Evolutionary conservation across 2,888 invertebrate genomes (phyloP).

Genomic region (Augochlorella aurata): DNA sequence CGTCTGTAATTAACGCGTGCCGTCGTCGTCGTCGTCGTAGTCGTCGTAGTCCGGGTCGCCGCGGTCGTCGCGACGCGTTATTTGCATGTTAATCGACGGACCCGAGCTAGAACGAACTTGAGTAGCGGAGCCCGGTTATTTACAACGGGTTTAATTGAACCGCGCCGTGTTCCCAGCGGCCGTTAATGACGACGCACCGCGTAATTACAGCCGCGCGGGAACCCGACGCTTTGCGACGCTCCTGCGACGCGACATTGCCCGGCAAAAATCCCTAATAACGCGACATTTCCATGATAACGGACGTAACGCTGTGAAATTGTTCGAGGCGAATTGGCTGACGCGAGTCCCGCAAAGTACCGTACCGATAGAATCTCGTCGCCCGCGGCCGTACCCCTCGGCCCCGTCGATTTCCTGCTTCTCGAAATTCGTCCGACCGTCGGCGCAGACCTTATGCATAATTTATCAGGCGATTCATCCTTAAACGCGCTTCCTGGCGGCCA

Average conservation of each 20-base stretch:
- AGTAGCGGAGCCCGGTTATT: conserved; percentile 36
- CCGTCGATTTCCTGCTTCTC: conserved; percentile 24
- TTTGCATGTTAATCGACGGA: conserved; percentile 39
- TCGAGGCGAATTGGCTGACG: not conserved
- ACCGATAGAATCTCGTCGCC: not conserved
- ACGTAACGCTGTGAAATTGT: not conserved
- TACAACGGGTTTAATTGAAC: conserved; percentile 63
- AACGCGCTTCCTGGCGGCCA: conserved; percentile 44
- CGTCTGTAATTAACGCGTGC: not conserved
- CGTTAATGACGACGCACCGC: conserved; percentile 46
- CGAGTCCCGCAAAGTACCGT: not conserved
- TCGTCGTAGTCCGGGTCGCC: conserved; percentile 4
- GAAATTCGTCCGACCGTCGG: conserved; percentile 33
- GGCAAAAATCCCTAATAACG: conserved; percentile 31
- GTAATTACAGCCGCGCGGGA: conserved; percentile 52
- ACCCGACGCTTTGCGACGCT: not conserved
- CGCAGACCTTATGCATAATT: conserved; percentile 59
- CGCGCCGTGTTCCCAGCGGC: conserved; percentile 35
- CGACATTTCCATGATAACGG: conserved; percentile 48
- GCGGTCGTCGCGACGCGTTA: conserved; percentile 32
- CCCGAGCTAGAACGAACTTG: conserved; percentile 15
- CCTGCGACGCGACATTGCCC: not conserved
- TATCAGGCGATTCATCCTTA: conserved; percentile 47
- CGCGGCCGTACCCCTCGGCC: not conserved
- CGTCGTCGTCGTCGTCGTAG: conserved; percentile 16